Percentiles rank a stretch among this genome's conserved stretches.
Conservation (phyloP, 1,140 invertebrate genomes). For the Druon quercuslanigerum region DNA sequence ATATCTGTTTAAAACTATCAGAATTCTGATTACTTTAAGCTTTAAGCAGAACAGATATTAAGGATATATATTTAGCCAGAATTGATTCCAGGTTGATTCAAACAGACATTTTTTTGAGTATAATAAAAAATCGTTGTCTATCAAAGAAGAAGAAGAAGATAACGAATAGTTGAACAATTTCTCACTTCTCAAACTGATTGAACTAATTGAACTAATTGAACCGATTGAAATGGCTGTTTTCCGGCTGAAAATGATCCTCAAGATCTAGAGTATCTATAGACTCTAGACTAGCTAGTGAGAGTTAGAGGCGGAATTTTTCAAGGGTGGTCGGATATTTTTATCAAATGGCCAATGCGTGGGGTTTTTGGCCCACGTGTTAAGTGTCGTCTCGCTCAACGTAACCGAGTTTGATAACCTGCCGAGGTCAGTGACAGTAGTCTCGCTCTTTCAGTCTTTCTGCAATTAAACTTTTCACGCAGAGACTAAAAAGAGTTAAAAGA, state of each 20-base stretch:
- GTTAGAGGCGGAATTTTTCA: slow-evolving; percentile 43
- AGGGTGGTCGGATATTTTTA: slow-evolving; percentile 58
- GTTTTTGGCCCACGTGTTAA: slow-evolving; percentile 48
- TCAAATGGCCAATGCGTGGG: slow-evolving; percentile 49
- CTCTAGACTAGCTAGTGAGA: too few relatives aligned
- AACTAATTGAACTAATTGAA: neutral
- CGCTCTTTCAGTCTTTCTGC: slow-evolving; percentile 7
- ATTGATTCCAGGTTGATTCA: too few relatives aligned
- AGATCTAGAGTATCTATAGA: too few relatives aligned
- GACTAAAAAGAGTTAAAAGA: neutral
- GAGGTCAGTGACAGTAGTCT: slow-evolving; percentile 55
- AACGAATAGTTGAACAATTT: too few relatives aligned
- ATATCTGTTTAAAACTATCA: too few relatives aligned
- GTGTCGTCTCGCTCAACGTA: slow-evolving; percentile 37
- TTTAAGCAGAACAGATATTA: too few relatives aligned
- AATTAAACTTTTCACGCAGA: slow-evolving; percentile 21
- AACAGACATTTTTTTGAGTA: too few relatives aligned
- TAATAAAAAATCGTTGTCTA: too few relatives aligned
- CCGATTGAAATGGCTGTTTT: neutral
- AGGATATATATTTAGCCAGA: too few relatives aligned
- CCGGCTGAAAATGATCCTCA: slow-evolving; percentile 46
- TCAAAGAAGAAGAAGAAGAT: too few relatives aligned
- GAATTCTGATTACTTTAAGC: too few relatives aligned
- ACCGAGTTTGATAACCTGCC: slow-evolving; percentile 51
- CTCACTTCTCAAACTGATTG: too few relatives aligned